phyloP scores from a whole-genome alignment of 1,140 invertebrate species.

The Rhopalosiphum padi region DNA sequence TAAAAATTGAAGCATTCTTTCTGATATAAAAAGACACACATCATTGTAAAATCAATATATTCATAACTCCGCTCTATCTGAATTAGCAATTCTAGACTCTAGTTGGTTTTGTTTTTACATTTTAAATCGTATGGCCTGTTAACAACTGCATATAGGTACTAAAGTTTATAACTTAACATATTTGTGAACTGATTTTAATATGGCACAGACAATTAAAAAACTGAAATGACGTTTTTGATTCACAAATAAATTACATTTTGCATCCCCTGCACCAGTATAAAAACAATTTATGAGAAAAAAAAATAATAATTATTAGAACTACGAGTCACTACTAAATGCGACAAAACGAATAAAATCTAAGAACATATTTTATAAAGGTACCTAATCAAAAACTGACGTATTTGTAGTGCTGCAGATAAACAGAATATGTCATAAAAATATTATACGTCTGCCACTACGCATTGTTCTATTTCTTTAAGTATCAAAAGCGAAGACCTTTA shows the following conservation, averaged over 20 bases:
- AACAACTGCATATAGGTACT: too few relatives aligned
- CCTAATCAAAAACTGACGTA: neutral
- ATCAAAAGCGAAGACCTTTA: neutral
- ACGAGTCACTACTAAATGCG: neutral
- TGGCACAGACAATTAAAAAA: neutral
- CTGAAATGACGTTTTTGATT: neutral
- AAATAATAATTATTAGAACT: neutral
- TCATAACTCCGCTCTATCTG: too few relatives aligned
- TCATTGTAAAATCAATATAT: too few relatives aligned
- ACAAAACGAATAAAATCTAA: neutral
- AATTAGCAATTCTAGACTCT: too few relatives aligned
- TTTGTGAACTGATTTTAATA: neutral
- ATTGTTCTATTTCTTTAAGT: neutral
- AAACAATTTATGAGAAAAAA: neutral
- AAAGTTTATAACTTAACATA: neutral
- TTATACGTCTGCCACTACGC: neutral
- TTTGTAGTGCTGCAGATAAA: neutral
- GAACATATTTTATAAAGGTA: neutral
- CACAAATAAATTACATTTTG: neutral
- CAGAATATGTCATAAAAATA: neutral
- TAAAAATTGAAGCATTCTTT: too few relatives aligned
- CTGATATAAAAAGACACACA: too few relatives aligned
- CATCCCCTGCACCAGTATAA: neutral
- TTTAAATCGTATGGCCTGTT: too few relatives aligned
- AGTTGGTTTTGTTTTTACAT: too few relatives aligned